A percentile compares a stretch with the other conserved stretches of the same genome.
Evolutionary conservation across 2,113 vertebrate genomes (phyloP).

Genomic region (Toxotes jaculatrix): DNA sequence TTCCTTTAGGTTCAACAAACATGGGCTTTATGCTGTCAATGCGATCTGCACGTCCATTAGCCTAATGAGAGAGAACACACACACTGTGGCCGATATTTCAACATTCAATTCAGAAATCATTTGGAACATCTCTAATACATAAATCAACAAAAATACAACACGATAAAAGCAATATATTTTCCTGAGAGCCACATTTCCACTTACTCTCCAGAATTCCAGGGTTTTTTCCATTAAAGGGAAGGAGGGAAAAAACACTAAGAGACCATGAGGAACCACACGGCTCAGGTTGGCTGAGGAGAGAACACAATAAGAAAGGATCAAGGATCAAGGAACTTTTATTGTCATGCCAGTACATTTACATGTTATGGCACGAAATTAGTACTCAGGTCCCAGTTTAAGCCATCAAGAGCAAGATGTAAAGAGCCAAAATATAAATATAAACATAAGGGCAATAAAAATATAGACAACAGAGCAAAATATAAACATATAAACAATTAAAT

Average conservation of each 20-base stretch:
- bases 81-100: not conserved
- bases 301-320: not conserved
- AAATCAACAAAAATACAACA: not conserved
- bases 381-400: no score
- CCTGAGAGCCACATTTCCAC: conserved; percentile 15
- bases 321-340: no score
- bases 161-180: not conserved
- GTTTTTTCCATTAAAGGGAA: conserved; percentile 95
- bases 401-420: no score
- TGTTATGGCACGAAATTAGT: no score
- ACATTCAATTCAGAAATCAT: not conserved
- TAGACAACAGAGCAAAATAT: no score
- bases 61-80: conserved; percentile 68
- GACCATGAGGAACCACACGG: conserved; percentile 91
- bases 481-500: no score
- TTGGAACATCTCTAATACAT: not conserved
- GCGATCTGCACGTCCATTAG: conserved; percentile 85
- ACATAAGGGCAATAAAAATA: no score
- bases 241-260: conserved; percentile 95
- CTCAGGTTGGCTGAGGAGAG: conserved; percentile 89
- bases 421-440: no score
- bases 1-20: conserved; percentile 93
- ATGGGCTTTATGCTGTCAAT: conserved; percentile 93
- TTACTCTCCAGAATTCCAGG: conserved; percentile 94
- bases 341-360: no score